Conservation (phyloP, 2,797 vertebrate genomes). For the Galagoides demidoff region DNA sequence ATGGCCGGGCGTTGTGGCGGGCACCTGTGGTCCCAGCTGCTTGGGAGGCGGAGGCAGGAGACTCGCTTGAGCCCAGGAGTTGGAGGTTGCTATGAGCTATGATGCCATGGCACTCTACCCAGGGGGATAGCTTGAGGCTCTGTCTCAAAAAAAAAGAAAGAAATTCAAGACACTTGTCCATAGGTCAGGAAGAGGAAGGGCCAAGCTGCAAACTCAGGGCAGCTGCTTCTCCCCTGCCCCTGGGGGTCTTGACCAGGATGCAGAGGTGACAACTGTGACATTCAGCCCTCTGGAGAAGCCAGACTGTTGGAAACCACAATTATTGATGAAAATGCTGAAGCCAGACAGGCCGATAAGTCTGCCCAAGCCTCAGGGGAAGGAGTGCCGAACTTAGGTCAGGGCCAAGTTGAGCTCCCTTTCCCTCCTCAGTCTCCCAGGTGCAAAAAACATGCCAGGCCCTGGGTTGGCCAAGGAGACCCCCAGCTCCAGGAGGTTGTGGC, state of each 20-base stretch:
- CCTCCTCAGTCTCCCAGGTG: background rate
- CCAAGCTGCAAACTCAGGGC: background rate
- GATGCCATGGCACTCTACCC: no score
- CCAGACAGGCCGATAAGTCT: no score
- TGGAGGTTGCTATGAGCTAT: no score
- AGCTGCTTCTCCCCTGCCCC: fast-evolving
- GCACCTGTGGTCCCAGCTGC: no score
- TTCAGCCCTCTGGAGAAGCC: background rate
- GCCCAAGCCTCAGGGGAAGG: background rate
- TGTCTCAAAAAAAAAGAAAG: no score
- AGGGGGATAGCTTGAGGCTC: no score
- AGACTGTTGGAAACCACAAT: fast-evolving
- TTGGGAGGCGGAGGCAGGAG: no score
- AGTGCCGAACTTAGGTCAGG: fast-evolving
- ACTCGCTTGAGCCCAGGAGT: no score
- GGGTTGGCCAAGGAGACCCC: background rate
- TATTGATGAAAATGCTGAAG: background rate
- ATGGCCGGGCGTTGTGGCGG: no score
- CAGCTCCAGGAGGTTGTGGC: background rate
- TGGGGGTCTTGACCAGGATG: background rate
- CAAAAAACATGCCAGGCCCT: background rate
- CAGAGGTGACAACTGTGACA: no score
- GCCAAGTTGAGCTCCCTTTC: background rate
- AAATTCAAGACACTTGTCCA: background rate
- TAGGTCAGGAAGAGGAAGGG: background rate